Evolutionary conservation across 2,113 vertebrate genomes (phyloP).

Genomic region (Symphodus melops): DNA sequence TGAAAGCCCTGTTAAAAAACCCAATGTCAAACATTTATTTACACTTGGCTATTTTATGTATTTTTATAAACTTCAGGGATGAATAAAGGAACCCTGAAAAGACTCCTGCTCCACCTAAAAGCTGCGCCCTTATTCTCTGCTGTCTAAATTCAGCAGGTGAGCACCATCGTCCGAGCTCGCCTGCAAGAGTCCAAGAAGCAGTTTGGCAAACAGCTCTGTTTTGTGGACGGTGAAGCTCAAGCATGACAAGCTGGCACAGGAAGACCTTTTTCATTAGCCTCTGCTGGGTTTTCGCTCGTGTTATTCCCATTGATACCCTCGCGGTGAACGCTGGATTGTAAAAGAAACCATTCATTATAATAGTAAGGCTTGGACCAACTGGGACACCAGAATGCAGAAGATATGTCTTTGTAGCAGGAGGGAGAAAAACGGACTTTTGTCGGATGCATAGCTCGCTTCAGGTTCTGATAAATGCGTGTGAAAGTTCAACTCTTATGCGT

Average conservation of each 20-base stretch:
- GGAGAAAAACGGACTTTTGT: slow-evolving; percentile 14
- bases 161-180: slow-evolving; percentile 4
- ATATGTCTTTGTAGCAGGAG: background rate
- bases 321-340: background rate
- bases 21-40: too few species aligned
- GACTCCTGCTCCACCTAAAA: slow-evolving; percentile 30
- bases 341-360: slow-evolving; percentile 6
- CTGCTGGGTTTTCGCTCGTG: slow-evolving; percentile 15
- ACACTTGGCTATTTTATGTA: too few species aligned
- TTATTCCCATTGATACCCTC: slow-evolving; percentile 34
- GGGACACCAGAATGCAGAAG: slow-evolving; percentile 14
- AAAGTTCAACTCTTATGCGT: slow-evolving; percentile 58
- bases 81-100: too few species aligned
- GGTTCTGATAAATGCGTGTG: slow-evolving; percentile 64
- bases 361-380: background rate
- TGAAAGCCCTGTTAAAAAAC: too few species aligned
- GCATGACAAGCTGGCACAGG: slow-evolving; percentile 33
- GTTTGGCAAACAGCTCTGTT: slow-evolving; percentile 22
- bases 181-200: slow-evolving; percentile 36
- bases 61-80: too few species aligned
- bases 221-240: slow-evolving; percentile 19
- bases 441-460: slow-evolving; percentile 4
- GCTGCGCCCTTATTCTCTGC: slow-evolving; percentile 27
- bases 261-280: slow-evolving; percentile 35
- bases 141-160: slow-evolving; percentile 20